These are phyloP conservation scores for Drosophila borborema DNA, from an alignment of 2,888 invertebrate species.

Conservation along the genomic window DNA sequence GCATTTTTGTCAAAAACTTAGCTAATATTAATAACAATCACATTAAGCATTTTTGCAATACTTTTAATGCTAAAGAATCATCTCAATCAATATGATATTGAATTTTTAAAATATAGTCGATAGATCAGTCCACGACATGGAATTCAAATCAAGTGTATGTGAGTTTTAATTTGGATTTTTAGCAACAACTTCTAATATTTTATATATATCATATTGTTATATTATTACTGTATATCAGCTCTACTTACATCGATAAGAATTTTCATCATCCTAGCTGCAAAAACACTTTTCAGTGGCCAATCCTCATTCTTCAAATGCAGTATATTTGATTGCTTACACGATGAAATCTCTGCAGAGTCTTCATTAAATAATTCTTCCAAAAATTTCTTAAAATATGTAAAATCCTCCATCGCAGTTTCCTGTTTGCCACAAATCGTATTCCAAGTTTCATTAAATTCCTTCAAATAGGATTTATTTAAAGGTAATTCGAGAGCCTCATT, in stretches of 20 bases:
- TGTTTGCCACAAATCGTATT: not conserved
- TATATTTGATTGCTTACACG: not conserved
- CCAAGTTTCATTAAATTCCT: not conserved
- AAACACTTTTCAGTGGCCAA: not conserved
- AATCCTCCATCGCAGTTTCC: not conserved
- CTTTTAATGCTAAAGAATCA: no score
- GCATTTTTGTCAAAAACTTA: no score
- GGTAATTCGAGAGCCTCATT: not conserved
- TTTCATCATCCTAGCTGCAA: not conserved
- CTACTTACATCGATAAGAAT: slow-evolving; percentile 2
- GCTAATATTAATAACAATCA: no score
- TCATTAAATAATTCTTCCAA: not conserved
- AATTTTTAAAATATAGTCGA: no score
- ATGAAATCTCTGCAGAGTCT: not conserved
- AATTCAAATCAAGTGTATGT: no score
- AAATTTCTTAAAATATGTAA: not conserved
- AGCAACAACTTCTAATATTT: no score
- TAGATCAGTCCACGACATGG: no score
- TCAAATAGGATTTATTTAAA: not conserved
- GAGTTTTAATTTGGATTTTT: no score
- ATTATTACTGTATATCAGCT: no score
- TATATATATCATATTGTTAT: no score
- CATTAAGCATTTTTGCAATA: no score
- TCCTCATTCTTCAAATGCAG: not conserved
- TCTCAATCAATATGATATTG: no score